Base-by-base conservation (phyloP, 1,140 invertebrate genomes). In the Triops cancriformis region DNA sequence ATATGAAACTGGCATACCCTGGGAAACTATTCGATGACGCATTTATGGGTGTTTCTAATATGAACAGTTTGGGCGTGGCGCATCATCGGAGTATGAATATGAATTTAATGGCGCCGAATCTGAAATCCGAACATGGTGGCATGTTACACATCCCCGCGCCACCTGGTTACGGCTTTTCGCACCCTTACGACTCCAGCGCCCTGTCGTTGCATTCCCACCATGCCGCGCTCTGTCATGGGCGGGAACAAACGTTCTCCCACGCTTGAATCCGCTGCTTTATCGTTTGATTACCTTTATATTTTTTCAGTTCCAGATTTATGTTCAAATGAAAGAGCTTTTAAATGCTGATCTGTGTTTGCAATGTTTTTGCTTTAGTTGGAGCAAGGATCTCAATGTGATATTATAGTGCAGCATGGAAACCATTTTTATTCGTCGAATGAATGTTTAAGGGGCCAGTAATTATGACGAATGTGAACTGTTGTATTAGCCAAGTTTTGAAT, bases 321-420 rank as follows among this genome's bases (percentile, higher is more conserved):
- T 64, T 64, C 10, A 2, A 74, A 26, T 27, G 27, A 31, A 18
- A 74, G 27, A 23, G 14, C 26, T 74, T 73, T 41, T 18, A 27
- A 27, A n/a, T 51, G 26, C 23, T n/a, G 14, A 51, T 76, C 18
- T 64, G 12, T 76, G 5, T 6, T 27, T 10, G 45, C 43, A n/a
- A 23, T 28, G 73, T 74, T 76, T 64, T 43, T 76, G 42, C 23
- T 51, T 64, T 76, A 43, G 64, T 45, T 75, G 26, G 75, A 43
- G 75, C 23, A 64, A 76, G 42, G 75, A 76, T 76, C 75, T 76
- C 75, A 76, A 76, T 76, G 75, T 76, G 75, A 76, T 76, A 76
- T 26, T 51, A 28, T 26, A 76, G 18, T 51, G 41, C 41, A 37
- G 26, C 74, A 75, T 76, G 75, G 23, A 76, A 76, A 26, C 23